A percentile compares a stretch with the other conserved stretches of the same genome.
These are phyloP conservation scores for Dendronephthya gigantea DNA, from an alignment of 64 coral and sea anemone species.

Conservation along the genomic window DNA sequence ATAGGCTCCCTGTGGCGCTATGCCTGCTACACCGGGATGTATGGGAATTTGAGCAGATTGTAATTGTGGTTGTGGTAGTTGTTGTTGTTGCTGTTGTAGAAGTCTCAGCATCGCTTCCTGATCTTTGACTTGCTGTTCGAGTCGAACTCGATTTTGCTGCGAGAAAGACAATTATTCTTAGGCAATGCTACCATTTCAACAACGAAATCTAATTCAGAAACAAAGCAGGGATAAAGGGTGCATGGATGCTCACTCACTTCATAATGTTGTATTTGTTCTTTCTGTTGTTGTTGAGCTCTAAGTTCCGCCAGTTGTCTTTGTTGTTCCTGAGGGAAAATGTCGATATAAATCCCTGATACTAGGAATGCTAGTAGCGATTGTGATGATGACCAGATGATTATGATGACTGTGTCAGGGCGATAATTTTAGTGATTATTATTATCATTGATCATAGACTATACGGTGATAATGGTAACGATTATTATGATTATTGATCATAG, in stretches of 20 bases:
- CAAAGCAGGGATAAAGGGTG: no score
- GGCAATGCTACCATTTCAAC: no score
- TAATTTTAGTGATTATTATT: background rate
- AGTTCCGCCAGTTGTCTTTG: constrained; percentile 1
- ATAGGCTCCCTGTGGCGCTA: background rate
- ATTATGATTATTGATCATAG: no score
- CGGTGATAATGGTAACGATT: background rate
- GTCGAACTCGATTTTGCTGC: background rate
- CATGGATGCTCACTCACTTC: background rate
- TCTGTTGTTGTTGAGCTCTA: constrained; percentile 7
- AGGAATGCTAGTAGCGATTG: background rate
- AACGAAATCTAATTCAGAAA: no score
- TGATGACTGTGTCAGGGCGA: background rate
- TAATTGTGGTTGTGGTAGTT: background rate
- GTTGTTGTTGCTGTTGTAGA: background rate
- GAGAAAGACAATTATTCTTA: no score
- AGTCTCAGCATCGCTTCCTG: constrained; percentile 3
- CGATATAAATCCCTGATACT: background rate
- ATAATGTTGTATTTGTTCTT: background rate
- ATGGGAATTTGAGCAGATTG: background rate
- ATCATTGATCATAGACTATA: no score
- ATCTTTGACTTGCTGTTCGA: constrained; percentile 12
- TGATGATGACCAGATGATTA: background rate
- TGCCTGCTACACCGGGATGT: background rate
- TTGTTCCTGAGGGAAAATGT: background rate